These are phyloP conservation scores for Eucidaris tribuloides DNA, from an alignment of 35 echinoderm and acorn worm species.

Conservation along the genomic window DNA sequence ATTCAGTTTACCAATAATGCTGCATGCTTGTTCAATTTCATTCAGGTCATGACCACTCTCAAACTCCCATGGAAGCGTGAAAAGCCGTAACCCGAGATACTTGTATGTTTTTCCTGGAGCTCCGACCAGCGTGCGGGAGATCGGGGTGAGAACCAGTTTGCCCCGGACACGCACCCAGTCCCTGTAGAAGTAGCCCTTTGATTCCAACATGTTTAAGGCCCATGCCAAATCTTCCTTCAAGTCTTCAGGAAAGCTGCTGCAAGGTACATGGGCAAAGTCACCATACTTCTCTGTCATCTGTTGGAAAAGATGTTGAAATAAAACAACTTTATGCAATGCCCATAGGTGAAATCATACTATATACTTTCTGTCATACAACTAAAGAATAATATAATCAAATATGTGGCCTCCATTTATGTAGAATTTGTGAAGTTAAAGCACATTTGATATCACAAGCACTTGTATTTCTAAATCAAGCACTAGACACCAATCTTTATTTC, in stretches of 20 bases:
- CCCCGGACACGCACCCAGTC: constrained; percentile 53
- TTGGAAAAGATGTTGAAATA: too few species aligned
- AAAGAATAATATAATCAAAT: too few species aligned
- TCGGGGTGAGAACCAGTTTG: constrained; percentile 24
- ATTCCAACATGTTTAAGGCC: constrained; percentile 48
- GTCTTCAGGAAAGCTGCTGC: neutral
- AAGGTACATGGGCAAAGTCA: constrained; percentile 36
- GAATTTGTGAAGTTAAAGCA: too few species aligned
- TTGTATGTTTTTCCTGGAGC: constrained; percentile 52
- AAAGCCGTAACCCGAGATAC: constrained; percentile 53
- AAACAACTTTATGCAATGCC: too few species aligned
- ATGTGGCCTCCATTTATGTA: too few species aligned
- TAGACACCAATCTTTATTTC: too few species aligned
- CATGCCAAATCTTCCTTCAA: constrained; percentile 47
- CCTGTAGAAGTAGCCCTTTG: constrained; percentile 48
- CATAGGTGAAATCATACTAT: too few species aligned
- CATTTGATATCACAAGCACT: too few species aligned
- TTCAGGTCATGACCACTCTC: neutral
- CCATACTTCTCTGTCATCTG: constrained; percentile 38
- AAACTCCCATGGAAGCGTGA: constrained; percentile 60
- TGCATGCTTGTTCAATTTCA: constrained; percentile 53
- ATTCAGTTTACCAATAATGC: constrained; percentile 39
- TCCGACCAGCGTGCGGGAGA: constrained; percentile 50
- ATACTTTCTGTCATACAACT: too few species aligned
- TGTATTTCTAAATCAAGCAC: too few species aligned